A percentile compares a stretch with the other conserved stretches of the same genome.
phyloP scores from a whole-genome alignment of 2,113 vertebrate genomes.

The Phylloscopus whistleri region DNA sequence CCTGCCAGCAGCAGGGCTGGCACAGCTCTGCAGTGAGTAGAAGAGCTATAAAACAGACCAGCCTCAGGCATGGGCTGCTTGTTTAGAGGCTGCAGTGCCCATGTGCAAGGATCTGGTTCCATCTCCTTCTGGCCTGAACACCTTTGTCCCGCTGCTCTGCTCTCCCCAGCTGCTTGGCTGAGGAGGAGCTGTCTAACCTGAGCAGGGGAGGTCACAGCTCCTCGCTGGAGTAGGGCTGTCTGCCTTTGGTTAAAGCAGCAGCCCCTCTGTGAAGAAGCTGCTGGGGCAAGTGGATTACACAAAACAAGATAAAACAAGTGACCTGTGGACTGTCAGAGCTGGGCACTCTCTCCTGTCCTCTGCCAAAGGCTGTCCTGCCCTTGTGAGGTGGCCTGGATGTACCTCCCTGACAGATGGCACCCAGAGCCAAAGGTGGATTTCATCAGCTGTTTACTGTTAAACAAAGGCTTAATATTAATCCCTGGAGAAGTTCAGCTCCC shows the following conservation, averaged over 20 bases:
- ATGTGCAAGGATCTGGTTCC: not conserved
- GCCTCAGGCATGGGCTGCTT: not conserved
- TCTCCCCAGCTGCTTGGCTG: not conserved
- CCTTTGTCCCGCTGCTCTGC: not conserved
- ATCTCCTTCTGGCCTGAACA: not conserved
- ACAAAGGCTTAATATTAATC: constrained; percentile 53
- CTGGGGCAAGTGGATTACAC: not conserved
- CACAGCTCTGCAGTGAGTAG: not conserved
- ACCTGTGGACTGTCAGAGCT: not conserved
- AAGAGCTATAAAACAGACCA: not conserved
- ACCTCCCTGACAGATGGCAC: constrained; percentile 9
- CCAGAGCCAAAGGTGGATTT: constrained; percentile 32
- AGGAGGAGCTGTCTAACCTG: not conserved
- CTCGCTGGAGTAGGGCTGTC: not conserved
- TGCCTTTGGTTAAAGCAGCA: not conserved
- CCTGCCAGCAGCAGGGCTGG: constrained; percentile 18
- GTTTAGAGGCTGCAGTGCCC: not conserved
- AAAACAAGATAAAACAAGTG: not conserved
- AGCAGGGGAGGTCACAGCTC: not conserved
- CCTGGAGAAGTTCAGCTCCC: not conserved
- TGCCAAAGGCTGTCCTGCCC: not conserved
- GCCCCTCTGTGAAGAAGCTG: not conserved
- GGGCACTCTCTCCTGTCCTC: not conserved
- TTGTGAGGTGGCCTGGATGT: not conserved
- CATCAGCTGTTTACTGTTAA: constrained; percentile 16